Evolutionary conservation across 2,888 invertebrate species (phyloP).

Genomic region (Dione juno): DNA sequence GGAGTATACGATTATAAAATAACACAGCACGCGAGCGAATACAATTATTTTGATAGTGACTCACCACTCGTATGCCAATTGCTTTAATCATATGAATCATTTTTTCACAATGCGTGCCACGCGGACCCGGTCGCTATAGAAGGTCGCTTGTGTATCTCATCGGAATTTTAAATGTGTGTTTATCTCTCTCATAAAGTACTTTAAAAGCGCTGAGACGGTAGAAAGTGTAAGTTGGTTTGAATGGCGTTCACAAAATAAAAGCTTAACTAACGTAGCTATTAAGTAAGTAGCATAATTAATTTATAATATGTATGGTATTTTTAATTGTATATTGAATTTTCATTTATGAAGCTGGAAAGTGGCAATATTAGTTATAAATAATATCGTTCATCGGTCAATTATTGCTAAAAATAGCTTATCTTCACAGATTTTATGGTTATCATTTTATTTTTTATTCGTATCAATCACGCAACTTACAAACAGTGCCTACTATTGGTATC

Average conservation of each 20-base stretch:
- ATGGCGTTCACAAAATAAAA: conserved; percentile 9
- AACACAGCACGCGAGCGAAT: conserved; percentile 43
- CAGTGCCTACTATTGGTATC: conserved; percentile 1
- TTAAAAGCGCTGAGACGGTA: conserved; percentile 41
- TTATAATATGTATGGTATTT: too few species aligned
- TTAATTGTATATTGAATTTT: too few species aligned
- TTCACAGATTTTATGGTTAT: conserved; percentile 1
- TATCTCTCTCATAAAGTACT: neutral
- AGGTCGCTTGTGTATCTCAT: conserved; percentile 56
- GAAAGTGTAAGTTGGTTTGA: conserved; percentile 17
- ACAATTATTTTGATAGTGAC: conserved; percentile 52
- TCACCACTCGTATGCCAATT: conserved; percentile 58
- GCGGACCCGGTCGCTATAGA: conserved; percentile 57
- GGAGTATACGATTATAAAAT: conserved; percentile 39
- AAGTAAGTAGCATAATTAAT: too few species aligned
- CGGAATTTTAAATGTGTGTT: conserved; percentile 60
- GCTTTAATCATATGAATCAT: conserved; percentile 62
- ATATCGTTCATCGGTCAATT: neutral
- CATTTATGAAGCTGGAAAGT: too few species aligned
- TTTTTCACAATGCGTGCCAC: conserved; percentile 64
- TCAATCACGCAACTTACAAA: conserved; percentile 26
- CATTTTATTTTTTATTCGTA: conserved; percentile 35
- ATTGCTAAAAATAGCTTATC: conserved; percentile 11
- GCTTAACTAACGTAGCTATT: neutral
- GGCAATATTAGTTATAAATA: neutral